Conservation (phyloP, 2,113 vertebrate species). For the Perca schrenkii region DNA sequence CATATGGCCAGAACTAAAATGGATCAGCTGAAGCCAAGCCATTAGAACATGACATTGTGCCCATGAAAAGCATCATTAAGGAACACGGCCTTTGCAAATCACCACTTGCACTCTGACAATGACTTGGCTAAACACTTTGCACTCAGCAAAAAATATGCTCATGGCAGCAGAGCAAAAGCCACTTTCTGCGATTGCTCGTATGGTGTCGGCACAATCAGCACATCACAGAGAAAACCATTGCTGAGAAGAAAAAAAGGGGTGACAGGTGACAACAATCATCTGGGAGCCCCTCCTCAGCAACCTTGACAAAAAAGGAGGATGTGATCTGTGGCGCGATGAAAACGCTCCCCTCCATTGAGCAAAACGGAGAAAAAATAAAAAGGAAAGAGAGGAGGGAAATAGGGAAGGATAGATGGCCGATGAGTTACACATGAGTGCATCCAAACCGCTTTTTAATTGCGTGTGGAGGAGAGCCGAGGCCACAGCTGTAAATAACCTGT, state of each 20-base stretch:
- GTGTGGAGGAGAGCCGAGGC: conserved; percentile 22
- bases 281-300: conserved; percentile 35
- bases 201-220: conserved; percentile 27
- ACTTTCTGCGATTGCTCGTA: conserved; percentile 8
- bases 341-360: conserved; percentile 27
- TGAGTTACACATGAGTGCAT: conserved; percentile 30
- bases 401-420: conserved; percentile 5
- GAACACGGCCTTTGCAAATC: conserved; percentile 51
- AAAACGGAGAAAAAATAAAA: conserved; percentile 25
- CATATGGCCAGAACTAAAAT: conserved; percentile 18
- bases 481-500: conserved; percentile 57
- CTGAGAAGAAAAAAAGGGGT: neutral
- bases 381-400: neutral
- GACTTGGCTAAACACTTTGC: conserved; percentile 53
- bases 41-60: conserved; percentile 34
- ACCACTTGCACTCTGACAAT: conserved; percentile 47
- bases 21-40: conserved; percentile 38
- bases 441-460: conserved; percentile 59
- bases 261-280: conserved; percentile 55
- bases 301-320: conserved; percentile 54
- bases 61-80: conserved; percentile 57
- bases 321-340: conserved; percentile 38
- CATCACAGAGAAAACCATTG: conserved; percentile 21
- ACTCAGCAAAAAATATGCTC: conserved; percentile 29
- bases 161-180: conserved; percentile 6